Conservation (phyloP, 2,888 invertebrate genomes). For the Melikaiella ostensackeni region DNA sequence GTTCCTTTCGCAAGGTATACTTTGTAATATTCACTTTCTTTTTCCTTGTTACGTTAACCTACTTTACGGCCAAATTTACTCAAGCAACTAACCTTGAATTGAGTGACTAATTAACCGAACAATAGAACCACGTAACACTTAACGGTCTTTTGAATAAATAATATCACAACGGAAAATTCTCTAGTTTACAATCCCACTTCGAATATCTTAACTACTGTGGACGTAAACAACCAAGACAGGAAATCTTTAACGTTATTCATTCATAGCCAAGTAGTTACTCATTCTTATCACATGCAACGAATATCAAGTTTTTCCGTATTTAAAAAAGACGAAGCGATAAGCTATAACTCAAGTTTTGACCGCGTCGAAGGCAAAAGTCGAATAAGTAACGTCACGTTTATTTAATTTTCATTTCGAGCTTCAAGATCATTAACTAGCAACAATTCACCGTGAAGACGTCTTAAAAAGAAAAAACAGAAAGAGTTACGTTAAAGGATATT, state of each 20-base stretch:
- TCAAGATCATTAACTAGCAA: background rate
- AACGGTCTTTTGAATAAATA: background rate
- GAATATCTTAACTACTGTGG: no score
- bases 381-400: background rate
- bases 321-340: background rate
- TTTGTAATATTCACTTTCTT: background rate
- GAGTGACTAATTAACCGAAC: background rate
- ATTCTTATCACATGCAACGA: conserved; percentile 22
- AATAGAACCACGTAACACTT: background rate
- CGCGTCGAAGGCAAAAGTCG: conserved; percentile 1
- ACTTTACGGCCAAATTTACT: background rate
- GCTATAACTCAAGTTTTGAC: background rate
- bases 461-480: background rate
- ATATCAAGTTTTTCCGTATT: conserved; percentile 6
- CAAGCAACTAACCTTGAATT: background rate
- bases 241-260: background rate
- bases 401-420: background rate
- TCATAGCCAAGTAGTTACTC: background rate
- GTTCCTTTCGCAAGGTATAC: background rate
- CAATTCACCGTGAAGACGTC: background rate
- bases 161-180: background rate
- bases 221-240: background rate
- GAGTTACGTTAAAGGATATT: background rate
- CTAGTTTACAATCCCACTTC: background rate
- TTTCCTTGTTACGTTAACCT: background rate